phyloP scores from a whole-genome alignment of 2,888 invertebrate genomes.

The Agriotes lineatus region DNA sequence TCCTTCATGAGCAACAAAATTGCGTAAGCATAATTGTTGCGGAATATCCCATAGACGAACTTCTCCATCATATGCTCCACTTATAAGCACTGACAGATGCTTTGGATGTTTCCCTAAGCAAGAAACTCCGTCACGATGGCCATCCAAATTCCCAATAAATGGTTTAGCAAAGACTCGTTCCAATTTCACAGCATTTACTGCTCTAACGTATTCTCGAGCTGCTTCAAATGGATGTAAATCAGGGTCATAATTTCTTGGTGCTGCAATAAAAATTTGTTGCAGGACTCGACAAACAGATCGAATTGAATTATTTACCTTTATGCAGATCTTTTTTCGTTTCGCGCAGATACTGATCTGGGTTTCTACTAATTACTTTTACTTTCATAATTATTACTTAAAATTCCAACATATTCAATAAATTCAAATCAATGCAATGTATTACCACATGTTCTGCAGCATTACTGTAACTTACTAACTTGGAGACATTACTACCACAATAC shows the following conservation, averaged over 20 bases:
- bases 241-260: constrained; percentile 95
- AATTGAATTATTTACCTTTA: too few relatives aligned
- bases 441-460: too few relatives aligned
- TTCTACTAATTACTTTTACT: constrained; percentile 92
- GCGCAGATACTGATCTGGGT: constrained; percentile 94
- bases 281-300: too few relatives aligned
- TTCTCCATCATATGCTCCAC: constrained; percentile 97
- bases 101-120: constrained; percentile 89
- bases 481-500: too few relatives aligned
- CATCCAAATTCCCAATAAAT: constrained; percentile 92
- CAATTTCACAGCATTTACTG: constrained; percentile 96
- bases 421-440: too few relatives aligned
- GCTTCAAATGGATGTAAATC: constrained; percentile 93
- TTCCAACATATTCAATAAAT: too few relatives aligned
- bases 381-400: constrained; percentile 72
- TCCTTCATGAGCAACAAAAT: constrained; percentile 92
- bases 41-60: constrained; percentile 91
- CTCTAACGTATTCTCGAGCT: constrained; percentile 94
- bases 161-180: constrained; percentile 98
- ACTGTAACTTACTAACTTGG: too few relatives aligned
- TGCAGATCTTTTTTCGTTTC: constrained; percentile 96
- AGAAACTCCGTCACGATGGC: constrained; percentile 92
- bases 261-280: constrained; percentile 67
- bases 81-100: constrained; percentile 81
- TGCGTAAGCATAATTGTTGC: constrained; percentile 76